Percentiles rank a stretch among this genome's conserved stretches.
phyloP scores from a whole-genome alignment of 2,113 vertebrate species.

The Oxyura jamaicensis region DNA sequence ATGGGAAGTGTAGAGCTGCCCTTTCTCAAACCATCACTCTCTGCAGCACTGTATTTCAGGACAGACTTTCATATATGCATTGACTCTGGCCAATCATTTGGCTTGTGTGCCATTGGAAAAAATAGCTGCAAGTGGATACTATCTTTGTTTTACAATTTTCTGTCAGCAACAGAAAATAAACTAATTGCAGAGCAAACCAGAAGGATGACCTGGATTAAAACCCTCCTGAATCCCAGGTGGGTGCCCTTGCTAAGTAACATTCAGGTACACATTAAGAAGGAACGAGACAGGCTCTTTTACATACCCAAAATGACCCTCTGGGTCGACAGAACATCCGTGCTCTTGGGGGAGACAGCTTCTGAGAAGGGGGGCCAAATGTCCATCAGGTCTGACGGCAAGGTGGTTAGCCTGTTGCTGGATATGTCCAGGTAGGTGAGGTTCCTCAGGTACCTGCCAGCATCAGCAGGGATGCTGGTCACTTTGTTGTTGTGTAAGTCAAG shows the following conservation, averaged over 20 bases:
- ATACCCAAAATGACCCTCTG: constrained; percentile 89
- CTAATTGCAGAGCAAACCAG: background rate
- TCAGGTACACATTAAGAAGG: background rate
- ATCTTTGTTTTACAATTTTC: background rate
- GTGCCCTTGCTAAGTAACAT: background rate
- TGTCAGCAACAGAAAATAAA: background rate
- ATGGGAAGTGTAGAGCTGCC: background rate
- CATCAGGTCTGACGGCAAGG: constrained; percentile 89
- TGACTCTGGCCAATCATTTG: background rate
- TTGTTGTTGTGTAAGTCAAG: constrained; percentile 95
- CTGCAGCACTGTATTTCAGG: background rate
- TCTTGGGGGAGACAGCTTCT: constrained; percentile 16
- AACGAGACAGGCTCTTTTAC: background rate
- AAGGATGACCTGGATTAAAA: background rate
- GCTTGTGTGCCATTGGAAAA: background rate
- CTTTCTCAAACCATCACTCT: background rate
- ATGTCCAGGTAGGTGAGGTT: constrained; percentile 93
- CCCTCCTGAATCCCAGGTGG: background rate
- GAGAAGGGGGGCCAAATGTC: constrained; percentile 92
- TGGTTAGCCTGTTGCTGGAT: constrained; percentile 93
- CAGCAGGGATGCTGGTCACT: constrained; percentile 79
- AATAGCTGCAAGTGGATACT: background rate
- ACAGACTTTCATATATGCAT: background rate
- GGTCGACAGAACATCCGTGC: constrained; percentile 34
- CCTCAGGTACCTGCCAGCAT: constrained; percentile 81